Evolutionary conservation across 2,888 invertebrate genomes (phyloP).

Genomic region (Campoletis raptor): DNA sequence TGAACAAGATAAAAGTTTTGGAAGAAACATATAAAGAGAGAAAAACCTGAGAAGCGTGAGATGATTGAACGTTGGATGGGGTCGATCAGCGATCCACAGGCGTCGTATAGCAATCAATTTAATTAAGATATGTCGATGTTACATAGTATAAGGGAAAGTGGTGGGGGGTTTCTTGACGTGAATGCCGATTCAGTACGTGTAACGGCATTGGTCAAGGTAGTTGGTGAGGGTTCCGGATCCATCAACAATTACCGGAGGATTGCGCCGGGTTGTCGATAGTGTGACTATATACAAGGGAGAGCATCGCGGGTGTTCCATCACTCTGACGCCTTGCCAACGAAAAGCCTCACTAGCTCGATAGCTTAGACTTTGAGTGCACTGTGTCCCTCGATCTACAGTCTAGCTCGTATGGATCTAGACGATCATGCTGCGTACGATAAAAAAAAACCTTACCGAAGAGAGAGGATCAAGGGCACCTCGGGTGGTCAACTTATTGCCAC

Average conservation of each 20-base stretch:
- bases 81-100: slow-evolving; percentile 70
- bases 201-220: slow-evolving; percentile 44
- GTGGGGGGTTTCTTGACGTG: slow-evolving; percentile 12
- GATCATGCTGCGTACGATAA: slow-evolving; percentile 41
- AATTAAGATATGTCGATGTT: slow-evolving; percentile 72
- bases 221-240: slow-evolving; percentile 64
- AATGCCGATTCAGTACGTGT: slow-evolving; percentile 41
- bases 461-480: slow-evolving; percentile 67
- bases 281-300: background rate
- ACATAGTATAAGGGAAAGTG: slow-evolving; percentile 5
- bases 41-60: slow-evolving; percentile 48
- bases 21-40: slow-evolving; percentile 1
- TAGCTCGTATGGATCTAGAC: slow-evolving; percentile 16
- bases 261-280: slow-evolving; percentile 50
- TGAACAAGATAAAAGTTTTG: background rate
- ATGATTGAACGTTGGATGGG: slow-evolving; percentile 69
- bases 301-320: slow-evolving; percentile 61
- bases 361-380: slow-evolving; percentile 27
- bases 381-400: slow-evolving; percentile 22
- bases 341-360: slow-evolving; percentile 7
- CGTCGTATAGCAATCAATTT: slow-evolving; percentile 73
- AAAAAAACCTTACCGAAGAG: slow-evolving; percentile 38
- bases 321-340: slow-evolving; percentile 43
- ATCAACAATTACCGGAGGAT: slow-evolving; percentile 71
- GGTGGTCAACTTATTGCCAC: slow-evolving; percentile 78